Base-by-base conservation (phyloP, 2,113 vertebrate genomes). In the Gopherus flavomarginatus region DNA sequence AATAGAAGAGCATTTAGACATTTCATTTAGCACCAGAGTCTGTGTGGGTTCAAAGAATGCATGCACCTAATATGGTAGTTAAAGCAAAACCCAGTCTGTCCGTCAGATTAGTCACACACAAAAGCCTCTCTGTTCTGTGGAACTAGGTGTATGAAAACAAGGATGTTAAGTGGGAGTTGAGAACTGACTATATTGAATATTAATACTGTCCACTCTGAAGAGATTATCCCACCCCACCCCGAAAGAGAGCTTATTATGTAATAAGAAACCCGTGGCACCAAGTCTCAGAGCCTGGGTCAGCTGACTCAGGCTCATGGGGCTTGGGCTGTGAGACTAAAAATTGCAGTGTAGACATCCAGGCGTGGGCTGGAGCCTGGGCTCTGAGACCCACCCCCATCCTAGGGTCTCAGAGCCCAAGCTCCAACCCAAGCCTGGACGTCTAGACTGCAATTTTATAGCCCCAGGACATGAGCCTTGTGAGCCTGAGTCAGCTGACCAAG, bases 11-110 rank as follows among this genome's bases (percentile, higher is more conserved):
- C 35, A 77, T 72, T 17, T 9, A 4, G 82, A 35, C 11, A 8
- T 47, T 83, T 59, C 24, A 0, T n/a, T 11, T 3, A 8, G 11
- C 0, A 0, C 11, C 2, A 7, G 29, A 42, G 21, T 82, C 0
- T 27, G 38, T 6, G 44, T 19, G 31, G 10, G 31, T 72, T 79
- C n/a, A 8, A 10, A 91, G 62, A 53, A n/a, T 5, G 0, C 0
- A 1, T 49, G 62, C 17, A 80, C 44, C 56, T 88, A 17, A 22
- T 13, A 26, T 11, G 53, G 11, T 42, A 26, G 50, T 38, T 49
- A 24, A 57, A 50, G 21, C 11, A 2, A 11, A 27, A 47, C 13
- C 86, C 11, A 3, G 21, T n/a, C 57, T 53, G 21, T 49, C 47
- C 8, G 56, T 8, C n/a, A 16, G 57, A 13, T 27, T 88, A 35